Evolutionary conservation across 2,113 vertebrate species (phyloP), one percentile per base, ranked within the genome.

Genomic region (Tautogolabrus adspersus): DNA sequence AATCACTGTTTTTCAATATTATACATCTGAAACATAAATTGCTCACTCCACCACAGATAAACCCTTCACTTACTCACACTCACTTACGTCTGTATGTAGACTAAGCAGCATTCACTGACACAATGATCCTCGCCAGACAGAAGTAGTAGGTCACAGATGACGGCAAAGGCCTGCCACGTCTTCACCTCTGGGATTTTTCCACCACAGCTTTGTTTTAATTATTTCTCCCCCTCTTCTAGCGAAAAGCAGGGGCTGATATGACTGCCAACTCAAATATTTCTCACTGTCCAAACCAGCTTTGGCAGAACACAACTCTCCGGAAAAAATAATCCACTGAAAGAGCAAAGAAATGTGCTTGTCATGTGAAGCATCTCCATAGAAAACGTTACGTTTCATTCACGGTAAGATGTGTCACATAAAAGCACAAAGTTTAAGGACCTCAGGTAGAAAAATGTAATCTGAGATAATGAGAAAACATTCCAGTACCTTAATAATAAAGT

Each of bases 141-240:
- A 79, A 80, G 19, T 55, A 72, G 12, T 4, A 0, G 67, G 51
- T 81, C 82, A 80, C 65, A 67, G 59, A 86, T 91, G 89, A 88
- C 37, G 40, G 30, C 42, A 26, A 5, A 8, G 34, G 10, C 8
- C 54, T 68, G 22, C 66, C 52, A 16, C 1, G 7, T 11, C 30
- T 12, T 62, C 49, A 46, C 67, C 44, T 34, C 13, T 1, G 44
- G 56, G 56, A 70, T 21, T 37, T 72, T 12, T 66, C 56, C 11
- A 42, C 40, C 11, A 10, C 10, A 49, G 21, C 49, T 64, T 56
- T 3, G 8, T 42, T 63, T 56, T 5, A 34, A 34, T 34, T 34
- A 34, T 6, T 6, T 6, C 30, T 4, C 6, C 30, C 30, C 30
- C 30, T 1, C 37, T 18, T 34, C 16, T 22, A 26, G 60, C 8